Evolutionary conservation across 2,113 vertebrate genomes (phyloP).

Genomic region (Gracilinanus agilis): DNA sequence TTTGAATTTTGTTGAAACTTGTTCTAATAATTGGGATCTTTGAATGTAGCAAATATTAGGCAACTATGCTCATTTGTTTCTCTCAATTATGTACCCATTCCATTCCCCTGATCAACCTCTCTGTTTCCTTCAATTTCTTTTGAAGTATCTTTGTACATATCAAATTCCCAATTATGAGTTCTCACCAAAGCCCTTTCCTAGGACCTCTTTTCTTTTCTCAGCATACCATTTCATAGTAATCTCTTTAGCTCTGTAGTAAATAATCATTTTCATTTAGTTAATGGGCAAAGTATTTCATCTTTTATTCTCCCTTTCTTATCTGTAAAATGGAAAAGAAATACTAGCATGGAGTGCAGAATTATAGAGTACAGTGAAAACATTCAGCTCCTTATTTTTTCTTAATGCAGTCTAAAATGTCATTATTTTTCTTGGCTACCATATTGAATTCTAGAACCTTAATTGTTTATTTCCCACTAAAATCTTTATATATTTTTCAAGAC

Average conservation of each 20-base stretch:
- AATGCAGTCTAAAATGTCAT: neutral
- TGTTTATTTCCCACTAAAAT: neutral
- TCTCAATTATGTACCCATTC: neutral
- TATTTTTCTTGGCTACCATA: neutral
- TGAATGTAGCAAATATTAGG: neutral
- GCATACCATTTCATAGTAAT: neutral
- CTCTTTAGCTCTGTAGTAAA: neutral
- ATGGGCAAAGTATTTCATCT: neutral
- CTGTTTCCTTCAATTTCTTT: neutral
- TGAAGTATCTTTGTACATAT: neutral
- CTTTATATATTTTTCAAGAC: neutral
- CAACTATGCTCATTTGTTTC: neutral
- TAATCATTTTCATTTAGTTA: neutral
- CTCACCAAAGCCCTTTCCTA: neutral
- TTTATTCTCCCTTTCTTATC: neutral
- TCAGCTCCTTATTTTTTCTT: neutral
- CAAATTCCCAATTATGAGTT: neutral
- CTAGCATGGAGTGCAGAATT: neutral
- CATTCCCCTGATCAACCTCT: neutral
- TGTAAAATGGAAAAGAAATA: neutral
- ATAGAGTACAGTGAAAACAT: neutral
- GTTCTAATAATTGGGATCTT: no score
- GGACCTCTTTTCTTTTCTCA: neutral
- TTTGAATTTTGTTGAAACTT: no score
- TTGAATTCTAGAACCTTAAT: neutral